Percentiles rank a stretch among this genome's conserved stretches.
Conservation (phyloP, 2,797 vertebrate species). For the Chromis chromis region DNA sequence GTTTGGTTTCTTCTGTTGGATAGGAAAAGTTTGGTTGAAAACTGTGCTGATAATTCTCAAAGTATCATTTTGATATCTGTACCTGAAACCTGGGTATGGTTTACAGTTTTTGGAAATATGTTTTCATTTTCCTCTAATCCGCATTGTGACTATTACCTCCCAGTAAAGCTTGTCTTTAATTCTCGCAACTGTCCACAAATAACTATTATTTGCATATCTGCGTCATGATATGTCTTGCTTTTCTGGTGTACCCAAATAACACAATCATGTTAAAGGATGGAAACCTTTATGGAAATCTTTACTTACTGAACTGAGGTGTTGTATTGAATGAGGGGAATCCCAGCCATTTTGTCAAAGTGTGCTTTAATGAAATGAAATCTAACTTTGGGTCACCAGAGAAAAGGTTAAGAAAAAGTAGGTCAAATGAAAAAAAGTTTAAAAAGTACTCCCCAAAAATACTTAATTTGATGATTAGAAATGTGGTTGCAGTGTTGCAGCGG, state of each 20-base stretch:
- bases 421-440: background rate
- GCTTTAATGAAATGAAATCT: background rate
- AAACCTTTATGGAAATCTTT: background rate
- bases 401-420: background rate
- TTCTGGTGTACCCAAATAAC: background rate
- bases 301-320: too few relatives aligned
- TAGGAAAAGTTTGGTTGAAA: background rate
- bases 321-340: background rate
- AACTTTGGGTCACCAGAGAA: conserved; percentile 23
- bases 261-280: background rate
- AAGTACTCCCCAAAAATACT: background rate
- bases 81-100: background rate
- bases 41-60: background rate
- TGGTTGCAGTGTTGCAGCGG: background rate
- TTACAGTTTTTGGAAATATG: background rate
- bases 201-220: background rate
- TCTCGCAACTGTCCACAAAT: background rate
- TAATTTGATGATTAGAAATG: background rate
- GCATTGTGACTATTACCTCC: background rate
- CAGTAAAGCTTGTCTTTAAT: background rate
- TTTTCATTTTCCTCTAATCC: background rate
- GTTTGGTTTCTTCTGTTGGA: background rate
- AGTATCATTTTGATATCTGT: background rate
- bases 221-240: background rate
- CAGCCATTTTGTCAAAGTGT: background rate